Evolutionary conservation across 2,797 vertebrate species (phyloP), one percentile per base, ranked within the genome.

Genomic region (Rhynchotus rufescens): DNA sequence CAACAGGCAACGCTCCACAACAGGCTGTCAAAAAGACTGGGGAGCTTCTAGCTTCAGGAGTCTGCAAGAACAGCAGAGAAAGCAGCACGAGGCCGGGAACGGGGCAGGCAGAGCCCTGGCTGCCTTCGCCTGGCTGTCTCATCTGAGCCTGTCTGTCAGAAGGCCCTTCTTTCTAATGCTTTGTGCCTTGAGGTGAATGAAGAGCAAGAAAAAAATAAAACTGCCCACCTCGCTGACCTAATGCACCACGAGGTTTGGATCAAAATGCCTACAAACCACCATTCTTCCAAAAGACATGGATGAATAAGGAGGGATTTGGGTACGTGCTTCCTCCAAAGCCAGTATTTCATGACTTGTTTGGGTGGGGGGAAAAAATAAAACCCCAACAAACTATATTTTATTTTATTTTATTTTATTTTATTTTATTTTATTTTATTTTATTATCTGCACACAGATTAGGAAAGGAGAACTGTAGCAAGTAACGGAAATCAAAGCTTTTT

Each of bases 401-500:
- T 72, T 56, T 75, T 62, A 59, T 36, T 36, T 36, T 36, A 12
- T 20, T 47, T 57, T 67, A n/a, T 10, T 45, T 66, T 47, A 21
- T 72, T 56, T 75, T 62, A 59, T 36, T 36, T 36, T 36, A 12
- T 20, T 47, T 57, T 67, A n/a, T 71, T 49, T 17, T 21, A 32
- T 6, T 42, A 32, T 52, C 52, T 61, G 61, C 30, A 20, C 84
- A 36, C 32, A 47, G 52, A 15, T 8, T 45, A 34, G 54, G 62
- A 94, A 85, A 90, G 59, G 30, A 91, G 84, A 88, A 51, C 49
- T 84, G 47, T 3, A 71, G 32, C 66, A 92, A 93, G 21, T 10
- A 77, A 84, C 79, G 59, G 88, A 90, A 90, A 88, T 82, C 7
- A 57, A 4, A 74, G 42, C 6, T 83, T 74, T 91, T 93, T 80